These are phyloP conservation scores for Papilio dardanus DNA, from an alignment of 1,140 invertebrate species.

Conservation along the genomic window DNA sequence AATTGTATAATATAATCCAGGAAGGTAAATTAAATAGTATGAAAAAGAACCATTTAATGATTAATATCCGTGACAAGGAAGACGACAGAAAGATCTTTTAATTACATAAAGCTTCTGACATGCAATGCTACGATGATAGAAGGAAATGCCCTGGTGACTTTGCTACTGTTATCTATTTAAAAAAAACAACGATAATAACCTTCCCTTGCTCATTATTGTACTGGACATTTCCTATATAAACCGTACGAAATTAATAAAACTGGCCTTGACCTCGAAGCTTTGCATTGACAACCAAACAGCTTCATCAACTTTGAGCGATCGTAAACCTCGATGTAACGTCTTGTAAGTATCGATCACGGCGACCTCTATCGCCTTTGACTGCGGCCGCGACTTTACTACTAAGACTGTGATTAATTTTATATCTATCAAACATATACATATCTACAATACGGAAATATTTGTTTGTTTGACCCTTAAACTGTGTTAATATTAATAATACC, in stretches of 20 bases:
- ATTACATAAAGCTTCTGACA: not conserved
- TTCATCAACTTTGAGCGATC: conserved; percentile 19
- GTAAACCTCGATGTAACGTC: conserved; percentile 9
- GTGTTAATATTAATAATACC: not conserved
- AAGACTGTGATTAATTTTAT: not conserved
- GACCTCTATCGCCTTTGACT: conserved; percentile 11
- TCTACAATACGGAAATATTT: not conserved
- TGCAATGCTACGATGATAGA: not conserved
- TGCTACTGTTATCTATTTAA: not conserved
- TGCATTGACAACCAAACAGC: conserved; percentile 13
- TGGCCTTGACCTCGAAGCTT: conserved; percentile 21
- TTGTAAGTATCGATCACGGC: conserved; percentile 6
- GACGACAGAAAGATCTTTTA: not conserved
- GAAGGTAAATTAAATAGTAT: conserved; percentile 18
- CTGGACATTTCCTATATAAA: conserved; percentile 2
- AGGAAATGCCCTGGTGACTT: not conserved
- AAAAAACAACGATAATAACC: not conserved
- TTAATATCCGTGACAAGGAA: not conserved
- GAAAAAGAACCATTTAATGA: not conserved
- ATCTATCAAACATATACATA: not conserved
- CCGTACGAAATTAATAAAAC: conserved; percentile 19
- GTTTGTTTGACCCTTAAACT: conserved; percentile 11
- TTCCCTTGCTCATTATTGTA: conserved; percentile 1
- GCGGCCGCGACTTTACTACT: conserved; percentile 1
- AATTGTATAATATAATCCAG: not conserved